phyloP scores from a whole-genome alignment of 2,888 invertebrate species.

The Ichneumoninae sp. region DNA sequence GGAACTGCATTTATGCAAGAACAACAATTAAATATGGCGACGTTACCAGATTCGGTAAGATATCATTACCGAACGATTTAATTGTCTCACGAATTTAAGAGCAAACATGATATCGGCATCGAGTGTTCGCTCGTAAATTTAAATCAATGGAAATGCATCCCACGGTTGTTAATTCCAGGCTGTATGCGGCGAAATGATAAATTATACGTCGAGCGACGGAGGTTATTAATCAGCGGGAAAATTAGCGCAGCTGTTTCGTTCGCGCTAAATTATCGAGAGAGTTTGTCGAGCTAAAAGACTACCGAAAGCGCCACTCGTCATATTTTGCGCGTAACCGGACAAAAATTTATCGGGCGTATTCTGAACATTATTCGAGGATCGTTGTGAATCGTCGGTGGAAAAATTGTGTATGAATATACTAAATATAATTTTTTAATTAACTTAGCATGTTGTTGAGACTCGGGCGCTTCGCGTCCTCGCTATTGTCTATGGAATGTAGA shows the following conservation, averaged over 20 bases:
- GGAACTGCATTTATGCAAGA: no score
- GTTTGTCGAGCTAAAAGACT: conserved; percentile 13
- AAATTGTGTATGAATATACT: background rate
- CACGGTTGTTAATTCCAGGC: conserved; percentile 25
- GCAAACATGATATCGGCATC: conserved; percentile 11
- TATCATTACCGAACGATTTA: background rate
- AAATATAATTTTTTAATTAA: background rate
- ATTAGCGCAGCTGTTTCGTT: conserved; percentile 56
- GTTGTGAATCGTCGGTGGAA: background rate
- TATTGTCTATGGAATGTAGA: no score
- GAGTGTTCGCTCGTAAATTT: conserved; percentile 40
- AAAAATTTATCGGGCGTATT: background rate
- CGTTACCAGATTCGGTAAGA: background rate
- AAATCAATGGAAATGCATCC: conserved; percentile 38
- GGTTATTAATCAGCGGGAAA: conserved; percentile 61
- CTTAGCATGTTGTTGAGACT: no score
- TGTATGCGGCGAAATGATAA: conserved; percentile 51
- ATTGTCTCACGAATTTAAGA: conserved; percentile 15
- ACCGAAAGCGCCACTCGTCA: background rate
- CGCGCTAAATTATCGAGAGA: conserved; percentile 3
- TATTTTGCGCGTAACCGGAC: conserved; percentile 1
- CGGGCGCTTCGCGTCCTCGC: no score
- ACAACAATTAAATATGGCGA: background rate
- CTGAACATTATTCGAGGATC: background rate
- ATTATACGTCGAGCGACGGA: conserved; percentile 48